These are phyloP conservation scores for Callocephalon fimbriatum DNA, from an alignment of 2,113 vertebrate genomes.

Conservation along the genomic window DNA sequence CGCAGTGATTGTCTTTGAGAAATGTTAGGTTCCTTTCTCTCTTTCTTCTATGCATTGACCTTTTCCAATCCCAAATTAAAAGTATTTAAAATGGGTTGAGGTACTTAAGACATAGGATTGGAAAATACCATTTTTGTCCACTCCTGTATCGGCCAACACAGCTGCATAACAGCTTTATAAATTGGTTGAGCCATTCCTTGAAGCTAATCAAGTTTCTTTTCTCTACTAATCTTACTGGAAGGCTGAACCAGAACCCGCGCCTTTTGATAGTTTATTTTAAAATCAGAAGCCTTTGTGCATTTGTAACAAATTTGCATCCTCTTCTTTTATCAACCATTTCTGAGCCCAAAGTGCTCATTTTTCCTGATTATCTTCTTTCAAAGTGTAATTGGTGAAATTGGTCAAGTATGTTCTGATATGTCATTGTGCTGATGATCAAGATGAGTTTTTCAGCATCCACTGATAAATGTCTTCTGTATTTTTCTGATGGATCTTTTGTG, in stretches of 20 bases:
- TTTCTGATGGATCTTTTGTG: not conserved
- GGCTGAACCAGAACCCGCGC: not conserved
- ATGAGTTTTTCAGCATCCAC: not conserved
- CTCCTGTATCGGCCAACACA: fast-evolving
- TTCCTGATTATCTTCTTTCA: not conserved
- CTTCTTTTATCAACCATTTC: not conserved
- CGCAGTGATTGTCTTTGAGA: not conserved
- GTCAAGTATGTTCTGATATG: not conserved
- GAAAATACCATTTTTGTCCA: not conserved
- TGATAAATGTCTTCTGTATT: not conserved
- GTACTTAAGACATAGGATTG: not conserved
- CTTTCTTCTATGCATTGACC: not conserved
- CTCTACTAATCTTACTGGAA: not conserved
- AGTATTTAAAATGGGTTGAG: not conserved
- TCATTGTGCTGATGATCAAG: not conserved
- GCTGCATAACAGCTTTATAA: too few relatives aligned
- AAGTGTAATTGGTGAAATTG: not conserved
- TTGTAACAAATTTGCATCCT: not conserved
- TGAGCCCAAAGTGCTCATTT: not conserved
- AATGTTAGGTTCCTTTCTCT: not conserved
- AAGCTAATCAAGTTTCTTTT: not conserved
- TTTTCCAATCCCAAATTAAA: not conserved
- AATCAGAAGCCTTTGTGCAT: not conserved
- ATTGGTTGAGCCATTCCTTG: not conserved
- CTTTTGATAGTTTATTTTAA: not conserved